Evolutionary conservation across 2,888 invertebrate species (phyloP), one percentile per base, ranked within the genome.

Genomic region (Papilio elwesi): DNA sequence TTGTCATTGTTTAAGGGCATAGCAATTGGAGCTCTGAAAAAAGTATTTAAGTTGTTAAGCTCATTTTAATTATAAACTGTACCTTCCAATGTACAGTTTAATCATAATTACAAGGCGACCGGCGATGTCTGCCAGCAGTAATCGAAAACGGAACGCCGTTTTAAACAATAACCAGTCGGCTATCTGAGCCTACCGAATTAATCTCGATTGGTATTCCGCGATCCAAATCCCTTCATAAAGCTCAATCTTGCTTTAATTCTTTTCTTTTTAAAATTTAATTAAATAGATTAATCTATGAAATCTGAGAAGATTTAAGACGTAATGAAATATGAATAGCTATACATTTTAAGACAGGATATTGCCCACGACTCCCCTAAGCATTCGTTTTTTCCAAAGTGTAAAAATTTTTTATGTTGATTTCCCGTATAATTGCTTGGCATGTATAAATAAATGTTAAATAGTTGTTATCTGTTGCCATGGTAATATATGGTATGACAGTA

Each of bases 31-130:
- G 13, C 4, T 51, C 6, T 51, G 13, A 13, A 15, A 11, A 9
- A 48, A 16, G 16, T 26, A 36, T 66, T 51, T 36, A 66, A 66
- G 52, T 66, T n/a, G 12, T 62, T 62, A 62, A 59, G 57, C 13
- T 13, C 2, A 43, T 65, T 65, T 65, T 65, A 65, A 65, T 69
- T 69, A 63, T 70, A 48, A 65, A 59, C 53, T 8, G 47, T 15
- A n/a, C 43, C 53, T 72, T 68, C 16, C 68, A 68, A 68, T 68
- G 68, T 64, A 43, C 51, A 68, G n/a, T 73, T 73, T 55, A 73
- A 64, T 72, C 68, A 72, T 57, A 73, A 73, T 73, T 73, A 73
- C 64, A 73, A 73, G 55, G 72, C 55, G n/a, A n/a, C 51, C 15
- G 51, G 48, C 57, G 55, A 57, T 49, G 53, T 52, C 63, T 63